These are phyloP conservation scores for Calliopsis andreniformis DNA, from an alignment of 1,140 invertebrate species.

Conservation along the genomic window DNA sequence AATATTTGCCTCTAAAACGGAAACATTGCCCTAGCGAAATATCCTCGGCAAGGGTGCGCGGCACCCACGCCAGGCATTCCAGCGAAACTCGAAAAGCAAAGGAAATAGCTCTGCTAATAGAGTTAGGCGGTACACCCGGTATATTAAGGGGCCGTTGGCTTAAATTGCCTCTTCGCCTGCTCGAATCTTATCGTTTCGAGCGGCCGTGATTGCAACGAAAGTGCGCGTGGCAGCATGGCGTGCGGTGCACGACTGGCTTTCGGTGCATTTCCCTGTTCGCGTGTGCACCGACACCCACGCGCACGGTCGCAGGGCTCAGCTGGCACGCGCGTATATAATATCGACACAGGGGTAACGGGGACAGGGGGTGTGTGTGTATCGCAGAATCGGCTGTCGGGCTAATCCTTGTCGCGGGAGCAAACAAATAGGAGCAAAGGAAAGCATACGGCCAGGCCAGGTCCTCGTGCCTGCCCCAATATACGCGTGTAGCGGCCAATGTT, in stretches of 20 bases:
- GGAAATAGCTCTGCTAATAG: slow-evolving; percentile 17
- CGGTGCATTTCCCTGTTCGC: background rate
- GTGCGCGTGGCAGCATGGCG: slow-evolving; percentile 6
- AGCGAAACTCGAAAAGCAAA: slow-evolving; percentile 12
- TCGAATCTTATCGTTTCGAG: slow-evolving; percentile 58
- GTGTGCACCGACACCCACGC: background rate
- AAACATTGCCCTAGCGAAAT: background rate
- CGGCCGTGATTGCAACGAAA: slow-evolving; percentile 53
- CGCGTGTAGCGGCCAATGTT: slow-evolving; percentile 17
- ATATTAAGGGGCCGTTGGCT: slow-evolving; percentile 54
- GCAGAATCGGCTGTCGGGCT: slow-evolving; percentile 32
- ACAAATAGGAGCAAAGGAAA: slow-evolving; percentile 19
- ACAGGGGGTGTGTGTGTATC: slow-evolving; percentile 8
- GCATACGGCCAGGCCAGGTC: background rate
- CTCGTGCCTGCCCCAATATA: background rate
- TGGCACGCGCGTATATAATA: background rate
- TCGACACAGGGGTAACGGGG: background rate
- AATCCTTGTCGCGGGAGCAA: slow-evolving; percentile 25
- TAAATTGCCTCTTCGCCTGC: slow-evolving; percentile 59
- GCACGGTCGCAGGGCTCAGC: background rate
- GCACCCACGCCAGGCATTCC: background rate
- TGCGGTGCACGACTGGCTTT: slow-evolving; percentile 4
- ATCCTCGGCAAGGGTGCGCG: background rate
- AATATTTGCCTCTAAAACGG: background rate
- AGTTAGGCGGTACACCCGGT: slow-evolving; percentile 41